These are phyloP conservation scores for Leucosticte australis DNA, from an alignment of 2,113 vertebrate genomes.

Conservation along the genomic window DNA sequence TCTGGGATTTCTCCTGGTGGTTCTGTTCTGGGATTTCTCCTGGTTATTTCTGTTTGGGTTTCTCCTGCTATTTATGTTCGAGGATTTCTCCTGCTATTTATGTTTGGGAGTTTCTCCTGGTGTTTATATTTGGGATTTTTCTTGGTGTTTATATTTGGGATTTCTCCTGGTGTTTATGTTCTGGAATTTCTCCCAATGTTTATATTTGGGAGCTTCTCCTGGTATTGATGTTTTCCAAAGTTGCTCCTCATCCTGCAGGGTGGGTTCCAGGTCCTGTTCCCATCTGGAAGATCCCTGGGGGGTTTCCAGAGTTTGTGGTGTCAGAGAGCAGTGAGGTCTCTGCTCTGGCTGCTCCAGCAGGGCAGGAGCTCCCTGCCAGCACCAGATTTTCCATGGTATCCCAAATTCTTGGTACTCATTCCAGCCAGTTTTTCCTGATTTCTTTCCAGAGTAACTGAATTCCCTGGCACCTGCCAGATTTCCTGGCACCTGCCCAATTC, in stretches of 20 bases:
- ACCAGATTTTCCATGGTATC: background rate
- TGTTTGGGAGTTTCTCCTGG: background rate
- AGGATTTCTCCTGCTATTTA: background rate
- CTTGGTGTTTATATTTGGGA: background rate
- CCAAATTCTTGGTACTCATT: background rate
- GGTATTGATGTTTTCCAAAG: background rate
- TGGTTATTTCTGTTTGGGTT: too few relatives aligned
- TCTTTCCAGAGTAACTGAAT: background rate
- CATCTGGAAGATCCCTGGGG: background rate
- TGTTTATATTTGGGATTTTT: background rate
- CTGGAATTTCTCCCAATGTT: background rate
- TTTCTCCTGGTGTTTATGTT: accelerated
- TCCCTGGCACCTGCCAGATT: background rate
- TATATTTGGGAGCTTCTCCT: background rate
- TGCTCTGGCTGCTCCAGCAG: background rate
- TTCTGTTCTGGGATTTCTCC: too few relatives aligned
- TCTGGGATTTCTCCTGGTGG: too few relatives aligned
- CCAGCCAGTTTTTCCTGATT: background rate
- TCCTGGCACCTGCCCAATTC: accelerated
- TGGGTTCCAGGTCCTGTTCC: background rate
- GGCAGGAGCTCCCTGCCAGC: background rate
- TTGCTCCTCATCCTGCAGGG: background rate
- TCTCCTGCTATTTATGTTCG: too few relatives aligned
- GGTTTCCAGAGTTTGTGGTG: background rate
- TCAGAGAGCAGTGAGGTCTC: background rate